These are phyloP conservation scores for Gryon sp. DNA, from an alignment of 1,140 invertebrate genomes.

Conservation along the genomic window DNA sequence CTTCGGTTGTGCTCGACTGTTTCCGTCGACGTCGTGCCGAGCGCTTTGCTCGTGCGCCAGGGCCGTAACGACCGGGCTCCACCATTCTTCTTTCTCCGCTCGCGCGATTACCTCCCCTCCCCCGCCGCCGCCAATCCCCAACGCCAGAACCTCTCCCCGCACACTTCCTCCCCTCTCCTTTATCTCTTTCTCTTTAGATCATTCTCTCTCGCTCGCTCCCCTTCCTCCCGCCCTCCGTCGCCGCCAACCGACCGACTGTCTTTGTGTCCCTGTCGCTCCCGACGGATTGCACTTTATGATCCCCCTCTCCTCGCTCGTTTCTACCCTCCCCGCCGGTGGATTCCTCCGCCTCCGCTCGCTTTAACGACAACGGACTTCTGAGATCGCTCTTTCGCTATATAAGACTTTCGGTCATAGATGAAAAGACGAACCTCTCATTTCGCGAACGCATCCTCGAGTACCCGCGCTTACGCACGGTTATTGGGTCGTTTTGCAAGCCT, in stretches of 20 bases:
- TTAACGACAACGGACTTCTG: no score
- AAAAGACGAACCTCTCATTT: no score
- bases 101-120: not conserved
- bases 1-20: constrained; percentile 58
- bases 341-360: no score
- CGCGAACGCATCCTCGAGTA: no score
- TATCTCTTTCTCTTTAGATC: not conserved
- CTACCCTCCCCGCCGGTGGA: no score
- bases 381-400: no score
- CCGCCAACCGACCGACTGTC: not conserved
- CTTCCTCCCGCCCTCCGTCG: not conserved
- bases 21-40: constrained; percentile 48
- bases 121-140: not conserved
- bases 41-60: constrained; percentile 65
- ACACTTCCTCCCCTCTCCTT: not conserved
- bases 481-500: no score
- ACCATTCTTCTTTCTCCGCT: constrained; percentile 1
- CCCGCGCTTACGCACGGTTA: no score
- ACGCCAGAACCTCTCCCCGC: no score
- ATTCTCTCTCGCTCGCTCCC: not conserved
- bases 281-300: constrained; percentile 8
- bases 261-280: not conserved
- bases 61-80: constrained; percentile 48
- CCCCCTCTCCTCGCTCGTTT: no score
- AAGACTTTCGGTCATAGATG: no score